Percentiles rank a stretch among this genome's conserved stretches.
phyloP scores from a whole-genome alignment of 2,113 vertebrate species.

The Stigmatopora nigra region DNA sequence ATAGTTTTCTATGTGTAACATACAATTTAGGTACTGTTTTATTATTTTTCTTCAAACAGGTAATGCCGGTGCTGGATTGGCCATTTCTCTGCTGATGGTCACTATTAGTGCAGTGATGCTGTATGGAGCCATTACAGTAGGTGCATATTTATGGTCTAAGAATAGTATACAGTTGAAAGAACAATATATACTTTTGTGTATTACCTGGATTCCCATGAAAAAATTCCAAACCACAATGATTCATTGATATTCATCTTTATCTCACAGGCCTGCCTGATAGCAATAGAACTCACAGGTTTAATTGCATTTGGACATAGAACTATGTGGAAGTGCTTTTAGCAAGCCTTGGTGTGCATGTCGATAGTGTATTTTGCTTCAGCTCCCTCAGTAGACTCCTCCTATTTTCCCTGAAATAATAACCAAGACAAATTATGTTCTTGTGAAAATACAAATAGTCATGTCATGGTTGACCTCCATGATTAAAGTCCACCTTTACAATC shows the following conservation, averaged over 20 bases:
- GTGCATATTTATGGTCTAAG: slow-evolving; percentile 34
- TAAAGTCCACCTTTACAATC: not conserved
- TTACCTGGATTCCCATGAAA: not conserved
- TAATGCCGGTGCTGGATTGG: slow-evolving; percentile 93
- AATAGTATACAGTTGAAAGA: too few relatives aligned
- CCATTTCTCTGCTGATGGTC: slow-evolving; percentile 95
- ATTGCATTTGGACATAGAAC: slow-evolving; percentile 20
- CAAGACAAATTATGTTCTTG: not conserved
- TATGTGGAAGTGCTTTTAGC: slow-evolving; percentile 15
- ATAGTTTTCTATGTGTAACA: not conserved
- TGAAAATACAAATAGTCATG: not conserved
- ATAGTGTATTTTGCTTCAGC: slow-evolving; percentile 21
- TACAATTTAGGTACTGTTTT: not conserved
- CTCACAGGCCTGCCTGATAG: slow-evolving; percentile 55
- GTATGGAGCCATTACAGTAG: slow-evolving; percentile 95
- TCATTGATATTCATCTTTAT: slow-evolving; percentile 40
- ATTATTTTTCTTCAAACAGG: slow-evolving; percentile 65
- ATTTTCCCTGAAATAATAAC: not conserved
- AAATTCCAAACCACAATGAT: not conserved
- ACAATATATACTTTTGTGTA: not conserved
- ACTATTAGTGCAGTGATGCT: slow-evolving; percentile 99
- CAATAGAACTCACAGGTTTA: slow-evolving; percentile 57
- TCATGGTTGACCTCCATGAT: not conserved
- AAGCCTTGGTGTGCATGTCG: not conserved
- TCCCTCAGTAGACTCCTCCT: slow-evolving; percentile 13